phyloP scores from a whole-genome alignment of 2,888 invertebrate species.

The Polydesmus complanatus region DNA sequence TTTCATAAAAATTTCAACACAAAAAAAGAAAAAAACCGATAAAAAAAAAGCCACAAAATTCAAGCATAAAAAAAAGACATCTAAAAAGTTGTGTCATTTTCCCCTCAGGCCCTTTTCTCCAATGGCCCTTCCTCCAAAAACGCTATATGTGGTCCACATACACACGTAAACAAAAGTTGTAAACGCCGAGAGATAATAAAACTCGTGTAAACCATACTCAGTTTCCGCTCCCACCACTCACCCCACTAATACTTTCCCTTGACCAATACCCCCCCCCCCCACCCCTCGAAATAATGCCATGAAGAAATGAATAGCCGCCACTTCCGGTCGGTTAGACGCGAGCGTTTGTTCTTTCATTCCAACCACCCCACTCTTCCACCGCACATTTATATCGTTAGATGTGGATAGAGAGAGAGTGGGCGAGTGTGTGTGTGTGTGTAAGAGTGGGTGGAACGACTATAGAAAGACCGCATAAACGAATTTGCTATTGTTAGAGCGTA shows the following conservation, averaged over 20 bases:
- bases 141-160: not conserved
- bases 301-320: not conserved
- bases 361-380: not conserved
- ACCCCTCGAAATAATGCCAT: not conserved
- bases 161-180: not conserved
- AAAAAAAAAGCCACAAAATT: too few relatives aligned
- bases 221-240: not conserved
- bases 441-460: not conserved
- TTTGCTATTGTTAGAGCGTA: not conserved
- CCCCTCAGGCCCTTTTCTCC: too few relatives aligned
- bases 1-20: too few relatives aligned
- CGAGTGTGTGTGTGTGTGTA: not conserved
- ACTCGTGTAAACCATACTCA: not conserved
- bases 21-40: too few relatives aligned
- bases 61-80: too few relatives aligned
- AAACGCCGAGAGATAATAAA: not conserved
- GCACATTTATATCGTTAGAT: not conserved
- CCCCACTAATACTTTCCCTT: too few relatives aligned
- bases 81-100: too few relatives aligned
- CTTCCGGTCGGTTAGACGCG: not conserved
- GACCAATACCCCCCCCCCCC: not conserved
- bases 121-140: too few relatives aligned
- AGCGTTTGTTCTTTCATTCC: not conserved
- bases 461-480: not conserved
- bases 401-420: too few relatives aligned